These are phyloP conservation scores for Actinemys pallida DNA, from an alignment of 2,113 vertebrate species.

Conservation along the genomic window DNA sequence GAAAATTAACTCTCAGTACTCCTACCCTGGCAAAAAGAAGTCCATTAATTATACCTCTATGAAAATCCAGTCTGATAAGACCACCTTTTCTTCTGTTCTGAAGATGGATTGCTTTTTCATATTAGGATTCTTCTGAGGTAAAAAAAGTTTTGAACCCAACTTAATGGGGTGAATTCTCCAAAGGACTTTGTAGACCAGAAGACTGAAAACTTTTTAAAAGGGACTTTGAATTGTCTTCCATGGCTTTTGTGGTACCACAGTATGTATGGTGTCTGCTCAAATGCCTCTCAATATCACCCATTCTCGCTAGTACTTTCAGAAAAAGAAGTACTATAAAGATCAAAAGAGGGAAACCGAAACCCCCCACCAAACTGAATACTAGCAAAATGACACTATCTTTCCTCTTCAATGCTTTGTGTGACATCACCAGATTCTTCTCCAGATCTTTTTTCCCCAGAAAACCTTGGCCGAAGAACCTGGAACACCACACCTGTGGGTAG, in stretches of 20 bases:
- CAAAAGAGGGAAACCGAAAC: not conserved
- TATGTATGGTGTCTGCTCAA: not conserved
- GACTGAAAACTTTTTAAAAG: not conserved
- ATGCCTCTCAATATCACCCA: not conserved
- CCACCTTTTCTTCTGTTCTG: not conserved
- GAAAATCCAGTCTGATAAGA: not conserved
- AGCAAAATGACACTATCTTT: not conserved
- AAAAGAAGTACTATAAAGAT: not conserved
- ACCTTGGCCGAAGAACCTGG: not conserved
- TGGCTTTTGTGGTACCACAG: not conserved
- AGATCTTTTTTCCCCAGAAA: not conserved
- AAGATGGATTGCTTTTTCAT: not conserved
- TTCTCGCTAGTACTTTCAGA: not conserved
- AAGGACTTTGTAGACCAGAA: not conserved
- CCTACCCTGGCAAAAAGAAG: not conserved
- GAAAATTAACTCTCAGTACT: not conserved
- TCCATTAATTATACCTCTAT: not conserved
- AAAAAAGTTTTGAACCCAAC: not conserved
- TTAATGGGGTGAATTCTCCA: not conserved
- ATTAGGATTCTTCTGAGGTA: not conserved
- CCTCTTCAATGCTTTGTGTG: not conserved
- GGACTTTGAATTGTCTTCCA: not conserved
- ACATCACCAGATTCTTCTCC: not conserved
- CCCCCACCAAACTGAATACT: too few species aligned
- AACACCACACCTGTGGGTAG: not conserved